Conservation (phyloP, 2,888 invertebrate genomes). For the Epistrophella euchroma region DNA sequence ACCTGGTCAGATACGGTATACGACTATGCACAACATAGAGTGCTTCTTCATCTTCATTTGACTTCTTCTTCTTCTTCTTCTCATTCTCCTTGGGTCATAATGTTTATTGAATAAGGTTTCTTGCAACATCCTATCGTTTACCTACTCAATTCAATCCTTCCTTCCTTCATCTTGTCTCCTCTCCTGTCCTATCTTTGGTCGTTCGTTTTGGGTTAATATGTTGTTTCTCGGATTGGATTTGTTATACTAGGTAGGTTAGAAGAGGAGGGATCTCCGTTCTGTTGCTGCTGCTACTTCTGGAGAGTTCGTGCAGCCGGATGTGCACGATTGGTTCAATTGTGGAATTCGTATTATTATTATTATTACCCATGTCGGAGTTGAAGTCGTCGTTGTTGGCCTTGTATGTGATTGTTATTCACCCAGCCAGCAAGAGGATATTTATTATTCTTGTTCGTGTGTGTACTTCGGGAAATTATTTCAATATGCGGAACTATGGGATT, state of each 20-base stretch:
- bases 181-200: not conserved
- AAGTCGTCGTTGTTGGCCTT: constrained; percentile 36
- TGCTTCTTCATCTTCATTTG: not conserved
- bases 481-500: constrained; percentile 43
- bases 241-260: not conserved
- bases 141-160: constrained; percentile 30
- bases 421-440: constrained; percentile 41
- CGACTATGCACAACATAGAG: not conserved
- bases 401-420: constrained; percentile 72
- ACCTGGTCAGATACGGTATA: constrained; percentile 48
- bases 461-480: constrained; percentile 64
- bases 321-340: constrained; percentile 70
- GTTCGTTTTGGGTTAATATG: constrained; percentile 46
- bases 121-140: constrained; percentile 43
- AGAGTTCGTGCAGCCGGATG: constrained; percentile 67
- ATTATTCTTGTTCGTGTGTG: constrained; percentile 30
- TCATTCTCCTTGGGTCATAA: constrained; percentile 44
- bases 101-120: constrained; percentile 67
- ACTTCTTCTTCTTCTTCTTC: constrained; percentile 16
- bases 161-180: not conserved
- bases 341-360: constrained; percentile 67
- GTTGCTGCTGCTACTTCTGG: constrained; percentile 4
- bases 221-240: constrained; percentile 53
- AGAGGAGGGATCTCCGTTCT: not conserved
- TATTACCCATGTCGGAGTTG: constrained; percentile 60